Evolutionary conservation across 2,113 vertebrate genomes (phyloP).

Genomic region (Columba livia): DNA sequence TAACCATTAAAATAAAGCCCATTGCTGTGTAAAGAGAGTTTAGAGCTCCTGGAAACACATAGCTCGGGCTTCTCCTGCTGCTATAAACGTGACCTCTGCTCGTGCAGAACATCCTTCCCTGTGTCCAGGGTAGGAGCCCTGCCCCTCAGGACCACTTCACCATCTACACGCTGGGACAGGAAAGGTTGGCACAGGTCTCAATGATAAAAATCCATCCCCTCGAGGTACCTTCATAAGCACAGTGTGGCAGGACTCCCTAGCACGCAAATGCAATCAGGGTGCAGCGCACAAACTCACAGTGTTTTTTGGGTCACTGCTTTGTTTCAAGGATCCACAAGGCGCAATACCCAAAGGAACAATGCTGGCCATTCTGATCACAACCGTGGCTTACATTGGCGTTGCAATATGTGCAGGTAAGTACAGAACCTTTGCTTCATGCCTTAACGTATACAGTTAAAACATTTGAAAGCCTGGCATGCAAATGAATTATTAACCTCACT

Average conservation of each 20-base stretch:
- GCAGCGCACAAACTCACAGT: not conserved
- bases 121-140: not conserved
- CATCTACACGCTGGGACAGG: not conserved
- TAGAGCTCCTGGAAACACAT: not conserved
- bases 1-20: not conserved
- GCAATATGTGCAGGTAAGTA: conserved; percentile 89
- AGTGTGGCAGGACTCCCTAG: not conserved
- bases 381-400: conserved; percentile 85
- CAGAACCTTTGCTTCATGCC: not conserved
- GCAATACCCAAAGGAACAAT: conserved; percentile 95
- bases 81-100: not conserved
- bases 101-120: not conserved
- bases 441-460: not conserved
- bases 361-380: conserved; percentile 93
- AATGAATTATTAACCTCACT: not conserved
- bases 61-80: not conserved
- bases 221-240: not conserved
- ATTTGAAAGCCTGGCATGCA: not conserved
- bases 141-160: not conserved
- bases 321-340: conserved; percentile 85
- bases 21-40: not conserved
- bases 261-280: not conserved
- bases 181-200: not conserved
- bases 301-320: not conserved
- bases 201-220: not conserved